These are phyloP conservation scores for Naja naja DNA, from an alignment of 2,113 vertebrate genomes.

Conservation along the genomic window DNA sequence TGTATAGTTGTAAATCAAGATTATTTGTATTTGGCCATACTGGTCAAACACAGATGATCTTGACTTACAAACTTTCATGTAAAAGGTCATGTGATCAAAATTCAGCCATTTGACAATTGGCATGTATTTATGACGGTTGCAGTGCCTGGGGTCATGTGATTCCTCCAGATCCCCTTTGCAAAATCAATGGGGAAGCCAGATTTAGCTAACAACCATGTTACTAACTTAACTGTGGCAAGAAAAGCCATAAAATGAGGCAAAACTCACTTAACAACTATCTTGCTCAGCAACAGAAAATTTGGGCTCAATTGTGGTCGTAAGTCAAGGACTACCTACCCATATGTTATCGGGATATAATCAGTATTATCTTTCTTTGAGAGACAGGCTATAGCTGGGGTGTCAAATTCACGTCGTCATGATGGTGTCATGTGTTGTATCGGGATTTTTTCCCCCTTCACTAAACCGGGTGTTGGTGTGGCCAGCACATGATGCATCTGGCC, in stretches of 20 bases:
- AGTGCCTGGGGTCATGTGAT: neutral
- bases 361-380: neutral
- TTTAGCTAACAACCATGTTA: neutral
- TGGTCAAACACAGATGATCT: neutral
- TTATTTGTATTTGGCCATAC: too few species aligned
- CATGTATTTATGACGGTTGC: neutral
- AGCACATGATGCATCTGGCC: too few species aligned
- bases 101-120: neutral
- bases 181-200: neutral
- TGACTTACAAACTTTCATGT: neutral
- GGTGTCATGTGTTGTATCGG: too few species aligned
- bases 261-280: neutral
- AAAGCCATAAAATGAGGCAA: neutral
- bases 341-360: neutral
- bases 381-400: neutral
- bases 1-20: too few species aligned
- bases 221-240: neutral
- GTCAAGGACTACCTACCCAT: neutral
- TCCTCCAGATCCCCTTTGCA: neutral
- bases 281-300: neutral
- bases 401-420: too few species aligned
- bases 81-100: neutral
- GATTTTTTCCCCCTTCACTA: too few species aligned
- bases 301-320: neutral
- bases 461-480: too few species aligned